phyloP scores from a whole-genome alignment of 2,888 invertebrate genomes.

The Xylophagus ater region DNA sequence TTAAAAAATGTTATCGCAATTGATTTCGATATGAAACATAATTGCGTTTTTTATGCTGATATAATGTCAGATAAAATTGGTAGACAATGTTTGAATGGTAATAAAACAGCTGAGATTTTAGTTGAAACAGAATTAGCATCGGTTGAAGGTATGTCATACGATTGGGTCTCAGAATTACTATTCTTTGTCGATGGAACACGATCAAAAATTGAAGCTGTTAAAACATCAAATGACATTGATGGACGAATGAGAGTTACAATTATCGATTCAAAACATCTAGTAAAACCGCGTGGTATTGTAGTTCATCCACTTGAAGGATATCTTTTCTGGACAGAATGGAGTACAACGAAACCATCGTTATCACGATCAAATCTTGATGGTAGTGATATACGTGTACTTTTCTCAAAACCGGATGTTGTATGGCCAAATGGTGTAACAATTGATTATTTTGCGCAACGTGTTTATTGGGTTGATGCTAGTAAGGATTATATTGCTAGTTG shows the following conservation, averaged over 20 bases:
- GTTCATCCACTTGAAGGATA: conserved; percentile 73
- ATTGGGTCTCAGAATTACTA: conserved; percentile 77
- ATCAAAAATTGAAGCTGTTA: conserved; percentile 69
- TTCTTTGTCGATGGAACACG: conserved; percentile 79
- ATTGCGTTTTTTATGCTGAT: conserved; percentile 84
- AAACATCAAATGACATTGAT: conserved; percentile 39
- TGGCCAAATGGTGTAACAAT: conserved; percentile 85
- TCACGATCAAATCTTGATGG: conserved; percentile 74
- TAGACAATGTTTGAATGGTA: conserved; percentile 63
- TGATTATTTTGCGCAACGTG: conserved; percentile 63
- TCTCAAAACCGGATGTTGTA: conserved; percentile 54
- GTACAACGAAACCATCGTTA: conserved; percentile 61
- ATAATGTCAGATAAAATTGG: conserved; percentile 67
- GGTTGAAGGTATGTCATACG: conserved; percentile 80
- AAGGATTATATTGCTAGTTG: conserved; percentile 70
- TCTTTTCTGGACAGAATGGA: conserved; percentile 83
- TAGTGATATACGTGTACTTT: conserved; percentile 50
- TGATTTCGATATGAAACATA: conserved; percentile 73
- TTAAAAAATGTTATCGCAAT: conserved; percentile 74
- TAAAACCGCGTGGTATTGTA: conserved; percentile 69
- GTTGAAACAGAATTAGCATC: conserved; percentile 64
- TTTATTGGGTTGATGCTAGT: conserved; percentile 82
- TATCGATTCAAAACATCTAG: conserved; percentile 51
- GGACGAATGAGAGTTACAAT: conserved; percentile 63
- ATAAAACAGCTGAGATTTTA: conserved; percentile 53